Evolutionary conservation across 2,888 invertebrate genomes (phyloP).

Genomic region (Drosophila prolongata): DNA sequence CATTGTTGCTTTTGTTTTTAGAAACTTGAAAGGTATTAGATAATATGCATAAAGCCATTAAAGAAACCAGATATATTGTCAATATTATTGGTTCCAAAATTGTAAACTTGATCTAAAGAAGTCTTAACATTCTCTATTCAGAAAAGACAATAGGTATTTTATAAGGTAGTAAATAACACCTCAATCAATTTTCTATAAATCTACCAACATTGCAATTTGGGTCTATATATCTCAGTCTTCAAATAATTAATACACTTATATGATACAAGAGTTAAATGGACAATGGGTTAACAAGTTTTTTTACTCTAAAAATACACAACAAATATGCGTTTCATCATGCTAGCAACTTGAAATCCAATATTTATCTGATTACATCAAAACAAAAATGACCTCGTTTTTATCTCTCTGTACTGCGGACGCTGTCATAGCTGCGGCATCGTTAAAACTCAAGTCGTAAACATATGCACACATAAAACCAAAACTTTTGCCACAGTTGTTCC

Average conservation of each 20-base stretch:
- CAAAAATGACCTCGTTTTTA: conserved; percentile 6
- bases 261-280: too few relatives aligned
- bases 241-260: too few relatives aligned
- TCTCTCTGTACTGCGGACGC: conserved; percentile 27
- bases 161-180: too few relatives aligned
- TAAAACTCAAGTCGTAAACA: conserved; percentile 67
- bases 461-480: conserved; percentile 48
- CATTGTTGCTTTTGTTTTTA: background rate
- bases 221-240: too few relatives aligned
- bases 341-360: background rate
- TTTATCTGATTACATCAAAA: conserved; percentile 1
- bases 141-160: too few relatives aligned
- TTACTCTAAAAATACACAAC: background rate
- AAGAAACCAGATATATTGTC: background rate
- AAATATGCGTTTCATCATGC: background rate
- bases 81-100: too few relatives aligned
- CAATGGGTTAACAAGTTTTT: too few relatives aligned
- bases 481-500: conserved; percentile 57
- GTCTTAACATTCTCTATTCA: too few relatives aligned
- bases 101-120: too few relatives aligned
- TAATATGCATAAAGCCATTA: background rate
- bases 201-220: too few relatives aligned
- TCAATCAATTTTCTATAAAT: too few relatives aligned
- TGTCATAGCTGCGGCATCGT: conserved; percentile 62
- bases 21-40: background rate